Percentiles rank a stretch among this genome's conserved stretches.
These are phyloP conservation scores for Agrochola lota DNA, from an alignment of 2,888 invertebrate genomes.

Conservation along the genomic window DNA sequence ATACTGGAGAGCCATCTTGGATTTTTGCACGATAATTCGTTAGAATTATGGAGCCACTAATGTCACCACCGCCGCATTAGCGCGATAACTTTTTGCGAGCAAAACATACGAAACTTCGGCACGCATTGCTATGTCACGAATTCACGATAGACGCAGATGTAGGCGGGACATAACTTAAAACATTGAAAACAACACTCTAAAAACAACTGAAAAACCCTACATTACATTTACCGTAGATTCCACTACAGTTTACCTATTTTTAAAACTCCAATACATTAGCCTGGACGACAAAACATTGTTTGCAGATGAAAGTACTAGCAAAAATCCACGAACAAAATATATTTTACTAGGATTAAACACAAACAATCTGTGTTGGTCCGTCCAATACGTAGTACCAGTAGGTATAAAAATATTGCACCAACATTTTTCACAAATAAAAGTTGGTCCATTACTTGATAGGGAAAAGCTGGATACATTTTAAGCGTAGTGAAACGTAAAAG, in stretches of 20 bases:
- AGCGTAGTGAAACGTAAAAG: too few species aligned
- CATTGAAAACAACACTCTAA: too few species aligned
- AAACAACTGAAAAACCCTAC: too few species aligned
- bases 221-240: not conserved
- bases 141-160: too few species aligned
- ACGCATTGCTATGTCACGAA: too few species aligned
- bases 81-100: too few species aligned
- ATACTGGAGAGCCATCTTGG: too few species aligned
- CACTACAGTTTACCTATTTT: not conserved
- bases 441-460: slow-evolving; percentile 40
- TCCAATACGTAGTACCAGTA: slow-evolving; percentile 20
- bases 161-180: too few species aligned
- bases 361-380: slow-evolving; percentile 41
- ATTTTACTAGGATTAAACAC: slow-evolving; percentile 55
- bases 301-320: slow-evolving; percentile 22
- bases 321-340: slow-evolving; percentile 37
- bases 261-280: slow-evolving; percentile 17
- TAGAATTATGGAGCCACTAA: too few species aligned
- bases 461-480: not conserved
- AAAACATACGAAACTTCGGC: too few species aligned
- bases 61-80: too few species aligned
- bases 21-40: too few species aligned
- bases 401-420: slow-evolving; percentile 19
- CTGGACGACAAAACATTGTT: slow-evolving; percentile 14
- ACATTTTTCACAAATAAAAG: slow-evolving; percentile 21